Evolutionary conservation across 2,888 invertebrate species (phyloP), one percentile per base, ranked within the genome.

Genomic region (Trichogramma evanescens): DNA sequence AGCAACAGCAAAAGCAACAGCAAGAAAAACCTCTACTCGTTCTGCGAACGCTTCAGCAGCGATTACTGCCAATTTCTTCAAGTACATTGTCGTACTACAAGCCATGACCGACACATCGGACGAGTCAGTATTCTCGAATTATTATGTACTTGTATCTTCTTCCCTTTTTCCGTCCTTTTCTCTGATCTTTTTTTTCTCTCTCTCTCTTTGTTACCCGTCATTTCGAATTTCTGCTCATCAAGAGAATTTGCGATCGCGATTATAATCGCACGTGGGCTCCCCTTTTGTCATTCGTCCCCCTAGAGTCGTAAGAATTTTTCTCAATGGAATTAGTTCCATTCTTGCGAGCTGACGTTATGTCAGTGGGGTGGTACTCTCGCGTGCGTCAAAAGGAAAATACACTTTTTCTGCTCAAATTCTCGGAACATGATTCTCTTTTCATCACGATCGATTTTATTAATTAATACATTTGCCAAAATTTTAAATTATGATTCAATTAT

Each of bases 71-170:
- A 26, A 26, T 26, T 26, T 26, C 26, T 26, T 26, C 26, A 26
- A 26, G 26, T 26, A 26, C 26, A 26, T 26, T 48, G 6, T 10
- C 26, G 10, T 10, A 5, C 48, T 41, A 87, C 87, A 83, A 89
- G 90, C 83, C 89, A 91, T 91, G 91, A 90, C 89, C 88, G 91
- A 90, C 86, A 86, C 87, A 86, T 88, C 86, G 88, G 91, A 91
- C 85, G 89, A 89, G 91, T 91, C 83, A 89, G 89, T 87, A 78
- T 57, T 4, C 13, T 10, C 6, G 13, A n/a, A 6, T n/a, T 2
- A 10, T 4, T 13, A 38, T 50, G 38, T 6, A 50, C 4, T 38
- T 50, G 40, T 38, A 9, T 38, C 50, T 50, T 50, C 8, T 50
- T 50, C n/a, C 6, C 9, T 5, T 50, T 50, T 10, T 26, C 48